These are phyloP conservation scores for Phyllostomus discolor DNA, from an alignment of 2,113 vertebrate genomes.

Conservation along the genomic window DNA sequence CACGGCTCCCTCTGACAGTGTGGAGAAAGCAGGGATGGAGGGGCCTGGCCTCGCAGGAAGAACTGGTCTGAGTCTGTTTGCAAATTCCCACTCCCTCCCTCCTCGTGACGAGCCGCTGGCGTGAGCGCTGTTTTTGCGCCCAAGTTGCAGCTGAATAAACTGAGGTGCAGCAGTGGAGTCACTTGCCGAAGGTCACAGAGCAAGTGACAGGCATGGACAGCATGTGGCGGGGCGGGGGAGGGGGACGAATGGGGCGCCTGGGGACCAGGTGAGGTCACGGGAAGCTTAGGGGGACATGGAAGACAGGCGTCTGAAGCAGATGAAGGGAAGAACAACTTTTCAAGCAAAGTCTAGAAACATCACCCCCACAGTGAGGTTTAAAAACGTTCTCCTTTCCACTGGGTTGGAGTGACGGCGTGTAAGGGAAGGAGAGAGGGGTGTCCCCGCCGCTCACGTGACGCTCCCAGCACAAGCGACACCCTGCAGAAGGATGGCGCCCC, in stretches of 20 bases:
- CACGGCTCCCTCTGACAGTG: background rate
- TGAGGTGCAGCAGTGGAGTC: background rate
- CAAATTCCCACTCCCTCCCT: no score
- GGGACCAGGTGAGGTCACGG: accelerated
- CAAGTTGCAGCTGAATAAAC: background rate
- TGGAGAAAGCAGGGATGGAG: no score
- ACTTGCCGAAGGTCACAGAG: no score
- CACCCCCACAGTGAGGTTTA: background rate
- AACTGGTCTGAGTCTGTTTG: no score
- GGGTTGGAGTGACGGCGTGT: background rate
- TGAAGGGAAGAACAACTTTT: background rate
- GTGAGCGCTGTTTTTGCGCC: accelerated
- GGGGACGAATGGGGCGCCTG: accelerated
- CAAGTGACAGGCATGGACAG: no score
- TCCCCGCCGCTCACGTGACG: accelerated
- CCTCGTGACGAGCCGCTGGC: no score
- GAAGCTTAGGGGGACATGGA: background rate
- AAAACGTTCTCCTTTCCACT: background rate
- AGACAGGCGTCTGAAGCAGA: background rate
- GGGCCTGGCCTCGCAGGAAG: no score
- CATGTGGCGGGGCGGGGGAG: no score
- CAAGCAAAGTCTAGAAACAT: background rate
- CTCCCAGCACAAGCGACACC: accelerated
- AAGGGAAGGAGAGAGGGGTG: no score
- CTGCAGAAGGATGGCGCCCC: accelerated